A percentile compares a stretch with the other conserved stretches of the same genome.
phyloP scores from a whole-genome alignment of 2,797 vertebrate genomes.

The Hephaestus fuliginosus region DNA sequence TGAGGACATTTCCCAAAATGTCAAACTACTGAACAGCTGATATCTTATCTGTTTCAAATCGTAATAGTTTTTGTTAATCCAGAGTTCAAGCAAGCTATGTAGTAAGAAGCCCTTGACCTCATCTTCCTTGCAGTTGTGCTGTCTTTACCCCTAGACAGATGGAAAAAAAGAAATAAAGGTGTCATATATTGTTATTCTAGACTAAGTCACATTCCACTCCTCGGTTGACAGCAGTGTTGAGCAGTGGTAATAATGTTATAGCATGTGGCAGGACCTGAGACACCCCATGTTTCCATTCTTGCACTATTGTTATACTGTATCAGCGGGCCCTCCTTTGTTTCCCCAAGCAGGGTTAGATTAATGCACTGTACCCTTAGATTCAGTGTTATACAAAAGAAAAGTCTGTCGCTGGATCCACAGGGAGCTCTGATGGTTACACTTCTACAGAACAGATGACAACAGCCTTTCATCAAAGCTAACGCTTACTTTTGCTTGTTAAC shows the following conservation, averaged over 20 bases:
- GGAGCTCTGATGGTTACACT: slow-evolving; percentile 81
- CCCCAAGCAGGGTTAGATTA: slow-evolving; percentile 82
- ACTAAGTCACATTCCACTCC: slow-evolving; percentile 22
- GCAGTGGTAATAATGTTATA: slow-evolving; percentile 52
- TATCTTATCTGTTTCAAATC: slow-evolving; percentile 1
- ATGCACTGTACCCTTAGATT: slow-evolving; percentile 82
- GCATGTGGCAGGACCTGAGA: slow-evolving; percentile 57
- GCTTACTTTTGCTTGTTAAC: slow-evolving; percentile 74
- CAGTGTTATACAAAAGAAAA: slow-evolving; percentile 83
- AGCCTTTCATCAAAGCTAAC: slow-evolving; percentile 85
- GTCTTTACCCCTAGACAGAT: not conserved
- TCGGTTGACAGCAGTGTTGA: slow-evolving; percentile 48
- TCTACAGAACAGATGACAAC: slow-evolving; percentile 83
- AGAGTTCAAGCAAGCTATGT: slow-evolving; percentile 10
- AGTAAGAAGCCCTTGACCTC: not conserved
- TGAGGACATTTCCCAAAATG: slow-evolving; percentile 17
- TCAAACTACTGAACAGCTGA: slow-evolving; percentile 9
- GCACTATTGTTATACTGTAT: slow-evolving; percentile 69
- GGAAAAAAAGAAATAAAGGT: slow-evolving; percentile 1
- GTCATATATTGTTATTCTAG: slow-evolving; percentile 31
- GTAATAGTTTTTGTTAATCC: not conserved
- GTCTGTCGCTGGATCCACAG: slow-evolving; percentile 78
- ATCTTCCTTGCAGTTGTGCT: not conserved
- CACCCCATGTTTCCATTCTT: slow-evolving; percentile 61
- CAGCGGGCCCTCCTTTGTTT: slow-evolving; percentile 69